Evolutionary conservation across 1,140 invertebrate species (phyloP), one percentile per base, ranked within the genome.

Genomic region (Popillia japonica): DNA sequence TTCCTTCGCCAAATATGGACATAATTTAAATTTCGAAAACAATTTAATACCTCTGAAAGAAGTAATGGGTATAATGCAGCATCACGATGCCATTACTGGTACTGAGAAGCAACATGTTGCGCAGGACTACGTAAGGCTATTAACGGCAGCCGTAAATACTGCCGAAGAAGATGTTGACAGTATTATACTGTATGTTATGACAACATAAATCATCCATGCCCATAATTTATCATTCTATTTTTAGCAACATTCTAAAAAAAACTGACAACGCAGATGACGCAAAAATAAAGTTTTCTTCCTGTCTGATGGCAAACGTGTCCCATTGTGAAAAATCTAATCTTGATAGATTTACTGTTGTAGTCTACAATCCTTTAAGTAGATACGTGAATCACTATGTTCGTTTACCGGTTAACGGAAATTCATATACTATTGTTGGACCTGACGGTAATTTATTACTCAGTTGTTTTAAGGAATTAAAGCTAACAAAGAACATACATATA

Each of bases 331-430:
- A 89, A n/a, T 90, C 92, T 83, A 83, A 84, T 6, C 87, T 87
- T 64, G 84, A 90, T 77, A 85, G 90, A 77, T 92, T 94, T 82
- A 83, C 91, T 3, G 87, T 95, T 0, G 90, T 92, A 0, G 81
- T 95, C 2, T 95, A 95, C 84, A 98, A 98, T 87, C 94, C 96
- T 0, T 81, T 93, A 6, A 92, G 92, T 64, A 89, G 91, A 40
- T 85, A 88, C 42, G 88, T 93, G 0, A 87, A 89, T 10, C 86
- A 89, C 41, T 92, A 90, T 80, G 86, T 96, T 11, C 88, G 93
- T 14, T 20, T 97, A 9, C 96, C 96, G 0, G 92, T 94, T 0
- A 83, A 85, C 7, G 88, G 87, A 42, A 83, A 86, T 9, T 86
- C 87, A 7, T 96, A 92, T 83, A 84, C 83, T 3, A 90, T 96